These are phyloP conservation scores for Sturmia bella DNA, from an alignment of 2,888 invertebrate species.

Conservation along the genomic window DNA sequence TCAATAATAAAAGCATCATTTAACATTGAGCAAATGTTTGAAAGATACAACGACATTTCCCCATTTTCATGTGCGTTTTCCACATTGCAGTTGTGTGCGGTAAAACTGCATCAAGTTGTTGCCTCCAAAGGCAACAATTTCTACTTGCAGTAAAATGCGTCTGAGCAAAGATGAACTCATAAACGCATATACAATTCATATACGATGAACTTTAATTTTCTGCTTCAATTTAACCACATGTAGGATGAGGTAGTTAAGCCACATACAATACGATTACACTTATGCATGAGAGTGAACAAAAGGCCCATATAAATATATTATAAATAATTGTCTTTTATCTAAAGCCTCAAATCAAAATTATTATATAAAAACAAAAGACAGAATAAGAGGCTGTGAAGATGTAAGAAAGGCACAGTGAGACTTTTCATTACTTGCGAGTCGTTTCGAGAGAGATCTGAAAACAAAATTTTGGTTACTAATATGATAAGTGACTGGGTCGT, in stretches of 20 bases:
- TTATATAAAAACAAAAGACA: conserved; percentile 58
- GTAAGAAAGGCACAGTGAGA: conserved; percentile 16
- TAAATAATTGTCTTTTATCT: conserved; percentile 58
- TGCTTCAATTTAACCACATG: conserved; percentile 43
- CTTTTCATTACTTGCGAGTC: too few relatives aligned
- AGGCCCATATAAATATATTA: conserved; percentile 41
- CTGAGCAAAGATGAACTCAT: conserved; percentile 61
- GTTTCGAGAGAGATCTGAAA: too few relatives aligned
- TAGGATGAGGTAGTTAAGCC: conserved; percentile 58
- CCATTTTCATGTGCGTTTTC: conserved; percentile 19
- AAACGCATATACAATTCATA: conserved; percentile 64
- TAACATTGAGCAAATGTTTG: conserved; percentile 60
- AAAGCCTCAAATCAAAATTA: conserved; percentile 61
- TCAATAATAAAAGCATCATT: conserved; percentile 70
- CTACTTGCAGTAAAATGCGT: conserved; percentile 57
- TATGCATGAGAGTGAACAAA: conserved; percentile 3
- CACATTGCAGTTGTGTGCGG: conserved; percentile 29
- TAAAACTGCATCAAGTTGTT: conserved; percentile 26
- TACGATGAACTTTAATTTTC: conserved; percentile 40
- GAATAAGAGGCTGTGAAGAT: conserved; percentile 45
- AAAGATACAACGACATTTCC: conserved; percentile 27
- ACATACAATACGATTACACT: conserved; percentile 36
- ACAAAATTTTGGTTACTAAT: too few relatives aligned
- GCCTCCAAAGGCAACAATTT: not conserved
- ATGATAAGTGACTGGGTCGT: too few relatives aligned